Evolutionary conservation across 1,140 invertebrate genomes (phyloP), one percentile per base, ranked within the genome.

Genomic region (Saccostrea cuccullata): DNA sequence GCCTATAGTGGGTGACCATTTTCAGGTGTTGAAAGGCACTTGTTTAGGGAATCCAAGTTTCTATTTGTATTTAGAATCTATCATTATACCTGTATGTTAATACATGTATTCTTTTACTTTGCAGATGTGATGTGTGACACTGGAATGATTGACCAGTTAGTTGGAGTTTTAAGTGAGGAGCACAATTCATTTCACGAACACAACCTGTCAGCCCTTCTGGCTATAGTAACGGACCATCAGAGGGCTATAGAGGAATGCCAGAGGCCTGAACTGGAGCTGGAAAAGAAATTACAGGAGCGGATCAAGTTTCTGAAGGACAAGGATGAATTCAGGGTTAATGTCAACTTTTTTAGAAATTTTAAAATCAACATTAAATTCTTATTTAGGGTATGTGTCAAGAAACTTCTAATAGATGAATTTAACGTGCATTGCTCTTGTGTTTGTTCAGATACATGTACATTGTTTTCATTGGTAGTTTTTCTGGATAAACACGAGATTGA

Each of bases 131-230:
- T 96, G 17, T 95, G 96, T 86, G 96, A 96, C 88, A 96, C 96
- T 95, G 96, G 96, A 20, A 94, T 96, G 77, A 94, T 96, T 17
- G 96, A 96, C 85, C 96, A 96, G 92, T 91, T 96, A 9, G 93
- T 95, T 15, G 95, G 94, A 67, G 92, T 96, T 56, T 91, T 97
- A 82, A 89, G 88, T 23, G 94, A 95, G 89, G 94, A 95, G 89
- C 94, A 96, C 86, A 91, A 95, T 20, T 90, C 93, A 12, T 94
- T 90, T 55, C 96, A 96, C 88, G 96, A 96, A 93, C 96, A 96
- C 91, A 89, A 96, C 6, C 92, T 96, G n/a, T 94, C 93, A 88
- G 95, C 96, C 30, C 91, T 97, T 0, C 92, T 95, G 87, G 93
- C 93, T 3, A 90, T 96, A 55, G 95, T 95, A 15, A 94, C 89